Percentiles rank a stretch among this genome's conserved stretches.
Evolutionary conservation across 2,113 vertebrate species (phyloP).

Genomic region (Hydrochoerus hydrochaeris): DNA sequence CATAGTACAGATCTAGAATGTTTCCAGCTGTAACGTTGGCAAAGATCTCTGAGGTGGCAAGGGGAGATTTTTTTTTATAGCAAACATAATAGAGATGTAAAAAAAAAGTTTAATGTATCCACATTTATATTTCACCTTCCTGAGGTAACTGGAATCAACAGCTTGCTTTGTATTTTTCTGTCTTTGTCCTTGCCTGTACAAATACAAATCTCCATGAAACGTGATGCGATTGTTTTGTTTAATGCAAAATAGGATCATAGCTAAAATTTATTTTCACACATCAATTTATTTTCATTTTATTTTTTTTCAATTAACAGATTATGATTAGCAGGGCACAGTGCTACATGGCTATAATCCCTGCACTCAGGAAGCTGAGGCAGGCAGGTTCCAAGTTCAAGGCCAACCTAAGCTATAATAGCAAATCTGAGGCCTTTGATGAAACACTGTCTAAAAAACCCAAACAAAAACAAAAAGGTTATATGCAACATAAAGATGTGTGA

Average conservation of each 20-base stretch:
- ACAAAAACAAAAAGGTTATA: neutral
- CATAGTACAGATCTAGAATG: neutral
- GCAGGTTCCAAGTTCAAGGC: neutral
- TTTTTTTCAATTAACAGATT: conserved; percentile 8
- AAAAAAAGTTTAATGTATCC: neutral
- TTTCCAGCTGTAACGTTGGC: neutral
- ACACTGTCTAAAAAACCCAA: neutral
- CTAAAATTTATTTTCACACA: conserved; percentile 28
- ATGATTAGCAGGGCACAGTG: neutral
- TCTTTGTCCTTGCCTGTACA: neutral
- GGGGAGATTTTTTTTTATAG: neutral
- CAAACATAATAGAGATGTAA: conserved; percentile 1
- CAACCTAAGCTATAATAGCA: neutral
- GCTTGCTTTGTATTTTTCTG: neutral
- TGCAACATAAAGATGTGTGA: neutral
- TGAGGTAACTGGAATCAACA: neutral
- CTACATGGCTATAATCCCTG: neutral
- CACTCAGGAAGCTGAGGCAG: neutral
- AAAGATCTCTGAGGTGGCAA: neutral
- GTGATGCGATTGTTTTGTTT: neutral
- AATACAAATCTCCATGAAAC: neutral
- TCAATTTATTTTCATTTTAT: conserved; percentile 27
- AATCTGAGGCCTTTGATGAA: neutral
- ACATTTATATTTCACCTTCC: neutral
- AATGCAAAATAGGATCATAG: neutral